Base-by-base conservation (phyloP, 1,140 invertebrate species). In the Plodia interpunctella region DNA sequence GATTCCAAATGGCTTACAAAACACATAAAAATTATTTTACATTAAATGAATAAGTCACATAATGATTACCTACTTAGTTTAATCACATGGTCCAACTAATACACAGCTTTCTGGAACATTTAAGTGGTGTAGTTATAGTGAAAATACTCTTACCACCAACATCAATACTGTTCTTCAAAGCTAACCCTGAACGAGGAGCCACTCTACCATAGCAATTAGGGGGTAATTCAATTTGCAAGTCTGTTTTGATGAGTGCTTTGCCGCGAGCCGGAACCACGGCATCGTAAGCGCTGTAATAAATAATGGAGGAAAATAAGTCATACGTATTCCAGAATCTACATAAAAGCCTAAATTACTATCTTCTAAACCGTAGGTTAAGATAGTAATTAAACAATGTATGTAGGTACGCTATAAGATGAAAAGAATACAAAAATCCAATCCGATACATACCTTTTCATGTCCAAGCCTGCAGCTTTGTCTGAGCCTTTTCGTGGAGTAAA, bases 81-180 rank as follows among this genome's bases (percentile, higher is more conserved):
- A n/a, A n/a, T 25, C 21, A 25, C 2, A 25, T 25, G 21, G 21
- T 3, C 21, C 21, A 25, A 3, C 6, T 25, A 6, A 25, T 6
- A 25, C 21, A 25, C 21, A 25, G 6, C 21, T 25, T 2, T 6
- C 2, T 25, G 21, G 2, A 25, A 25, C 21, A 3, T 25, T 25
- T 3, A 3, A 25, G 2, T 25, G 21, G 2, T 3, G 21, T 2
- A 25, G 21, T 15, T 15, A 15, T n/a, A 44, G 2, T 15, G 10
- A 44, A 44, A 60, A 55, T 49, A 55, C 69, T 5, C 30, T 71
- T 83, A 94, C 93, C 93, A 81, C 98, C 98, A 74, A 99, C 97
- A 91, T 99, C 98, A 74, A 99, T 98, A 62, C 96, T 96, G 87
- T 98, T 93, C 90, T 99, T 99, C 49, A 94, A 93, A 21, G 98